Base-by-base conservation (phyloP, 2,113 vertebrate species). In the Gadus macrocephalus region DNA sequence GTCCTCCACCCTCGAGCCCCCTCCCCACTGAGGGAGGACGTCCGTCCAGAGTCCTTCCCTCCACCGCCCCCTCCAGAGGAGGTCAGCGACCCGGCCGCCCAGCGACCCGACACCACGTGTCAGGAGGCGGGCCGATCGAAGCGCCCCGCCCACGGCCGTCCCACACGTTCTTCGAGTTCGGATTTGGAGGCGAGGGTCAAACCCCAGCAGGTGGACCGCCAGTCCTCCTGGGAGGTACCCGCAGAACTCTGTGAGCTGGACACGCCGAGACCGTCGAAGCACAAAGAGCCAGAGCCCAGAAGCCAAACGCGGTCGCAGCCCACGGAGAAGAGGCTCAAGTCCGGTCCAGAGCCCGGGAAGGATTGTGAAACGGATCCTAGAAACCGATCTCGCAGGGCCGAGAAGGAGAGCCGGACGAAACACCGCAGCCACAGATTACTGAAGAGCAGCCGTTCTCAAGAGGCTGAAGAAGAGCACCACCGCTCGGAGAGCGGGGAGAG, bases 391-490 rank as follows among this genome's bases (percentile, higher is more conserved):
- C 80, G 89, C 78, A 93, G 88, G 79, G 88, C 88, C 25, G 68
- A 85, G 38, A 92, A 86, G 83, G 79, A 81, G 16, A 66, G 82
- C 1, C 84, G 81, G 53, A 92, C 83, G 61, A 94, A 90, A 87
- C 76, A 88, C 64, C 90, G 88, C 63, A 90, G 91, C n/a, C 76
- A 74, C 55, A 85, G 86, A 71, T 84, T 89, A 49, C 53, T 1
- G 66, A 81, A 81, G 86, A 74, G 77, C 81, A 69, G 88, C 82
- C 78, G 69, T 2, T 25, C 90, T 85, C 61, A 56, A 56, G 76
- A 85, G 35, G 81, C 79, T 9, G 89, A 92, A 11, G 89, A 92
- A 11, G 78, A 85, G 0, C 75, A 81, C 76, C 87, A 83, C 76
- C 91, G 87, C 72, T 85, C 84, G 68, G 89, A 88, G 11, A 85